Evolutionary conservation across 2,888 invertebrate genomes (phyloP).

Genomic region (Coelinius sp.): DNA sequence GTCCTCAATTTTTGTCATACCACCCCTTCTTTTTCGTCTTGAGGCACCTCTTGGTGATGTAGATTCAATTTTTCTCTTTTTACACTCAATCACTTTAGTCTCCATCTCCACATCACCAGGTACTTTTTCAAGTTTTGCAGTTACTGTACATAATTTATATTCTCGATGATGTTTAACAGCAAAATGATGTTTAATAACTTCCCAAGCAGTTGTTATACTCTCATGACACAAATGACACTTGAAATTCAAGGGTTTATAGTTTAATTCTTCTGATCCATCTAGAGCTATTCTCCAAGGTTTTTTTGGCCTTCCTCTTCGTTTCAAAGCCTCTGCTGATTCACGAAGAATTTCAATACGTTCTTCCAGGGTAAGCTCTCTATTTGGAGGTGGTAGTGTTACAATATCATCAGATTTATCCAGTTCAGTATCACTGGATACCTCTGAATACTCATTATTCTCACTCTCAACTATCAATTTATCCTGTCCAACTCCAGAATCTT

Average conservation of each 20-base stretch:
- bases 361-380: background rate
- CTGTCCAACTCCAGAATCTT: no score
- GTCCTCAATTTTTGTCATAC: constrained; percentile 48
- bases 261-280: constrained; percentile 49
- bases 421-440: constrained; percentile 19
- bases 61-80: constrained; percentile 51
- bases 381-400: background rate
- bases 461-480: constrained; percentile 21
- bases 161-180: constrained; percentile 54
- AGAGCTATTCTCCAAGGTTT: constrained; percentile 57
- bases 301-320: constrained; percentile 12
- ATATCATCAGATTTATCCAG: background rate
- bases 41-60: constrained; percentile 30
- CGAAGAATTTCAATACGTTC: background rate
- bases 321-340: constrained; percentile 12
- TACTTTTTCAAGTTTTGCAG: constrained; percentile 44
- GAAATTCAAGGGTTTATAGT: constrained; percentile 49
- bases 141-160: constrained; percentile 52
- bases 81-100: constrained; percentile 52
- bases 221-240: constrained; percentile 64
- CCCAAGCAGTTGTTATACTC: constrained; percentile 59
- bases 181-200: constrained; percentile 57
- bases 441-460: background rate
- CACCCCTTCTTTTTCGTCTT: constrained; percentile 58
- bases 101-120: constrained; percentile 51